Conservation (phyloP, 2,888 invertebrate genomes). For the Microctonus brassicae region DNA sequence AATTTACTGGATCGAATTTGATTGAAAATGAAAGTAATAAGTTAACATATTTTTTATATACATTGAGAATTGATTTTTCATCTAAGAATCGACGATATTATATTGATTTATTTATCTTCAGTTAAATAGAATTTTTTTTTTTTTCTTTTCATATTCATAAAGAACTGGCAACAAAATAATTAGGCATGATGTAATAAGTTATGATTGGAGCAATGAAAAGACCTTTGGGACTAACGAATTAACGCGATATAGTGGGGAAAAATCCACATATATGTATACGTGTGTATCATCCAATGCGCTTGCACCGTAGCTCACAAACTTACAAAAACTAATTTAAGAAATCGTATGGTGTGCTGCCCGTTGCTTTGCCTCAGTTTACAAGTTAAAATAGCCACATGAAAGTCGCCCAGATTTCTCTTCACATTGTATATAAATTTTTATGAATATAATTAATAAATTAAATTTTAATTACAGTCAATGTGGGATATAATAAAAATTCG, state of each 20-base stretch:
- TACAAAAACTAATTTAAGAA: slow-evolving; percentile 67
- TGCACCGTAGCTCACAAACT: slow-evolving; percentile 55
- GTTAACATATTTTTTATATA: too few species aligned
- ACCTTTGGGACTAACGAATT: neutral
- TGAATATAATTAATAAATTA: neutral
- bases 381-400: slow-evolving; percentile 68
- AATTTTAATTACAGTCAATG: neutral
- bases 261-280: neutral
- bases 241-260: neutral
- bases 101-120: too few species aligned
- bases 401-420: slow-evolving; percentile 54
- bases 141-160: too few species aligned
- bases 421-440: slow-evolving; percentile 28
- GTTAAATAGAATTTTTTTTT: too few species aligned
- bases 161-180: too few species aligned
- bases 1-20: too few species aligned
- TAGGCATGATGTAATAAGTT: too few species aligned
- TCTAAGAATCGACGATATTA: too few species aligned
- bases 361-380: slow-evolving; percentile 65
- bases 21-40: too few species aligned
- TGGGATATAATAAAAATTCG: neutral
- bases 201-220: slow-evolving; percentile 4
- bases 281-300: slow-evolving; percentile 53
- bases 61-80: too few species aligned
- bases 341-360: slow-evolving; percentile 58